Conservation (phyloP, 2,797 vertebrate species). For the Fistularia tabacaria region DNA sequence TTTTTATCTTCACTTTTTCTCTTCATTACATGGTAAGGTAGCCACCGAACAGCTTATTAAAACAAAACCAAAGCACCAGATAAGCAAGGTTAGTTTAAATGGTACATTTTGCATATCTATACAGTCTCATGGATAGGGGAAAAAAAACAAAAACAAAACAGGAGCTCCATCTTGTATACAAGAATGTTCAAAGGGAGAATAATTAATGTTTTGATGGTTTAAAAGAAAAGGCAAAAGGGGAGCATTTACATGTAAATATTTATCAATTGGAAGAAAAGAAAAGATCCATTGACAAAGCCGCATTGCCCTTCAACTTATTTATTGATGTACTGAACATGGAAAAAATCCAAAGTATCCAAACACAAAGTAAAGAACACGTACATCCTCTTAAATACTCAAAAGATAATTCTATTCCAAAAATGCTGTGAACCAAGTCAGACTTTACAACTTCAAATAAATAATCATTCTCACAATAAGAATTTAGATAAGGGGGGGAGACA, state of each 20-base stretch:
- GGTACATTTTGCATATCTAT: too few relatives aligned
- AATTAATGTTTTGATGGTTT: neutral
- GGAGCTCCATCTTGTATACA: too few relatives aligned
- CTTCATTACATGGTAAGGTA: too few relatives aligned
- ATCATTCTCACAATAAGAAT: conserved; percentile 71
- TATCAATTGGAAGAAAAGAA: neutral
- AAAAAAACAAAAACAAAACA: too few relatives aligned
- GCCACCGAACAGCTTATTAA: too few relatives aligned
- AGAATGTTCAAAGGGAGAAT: neutral
- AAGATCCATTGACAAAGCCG: conserved; percentile 46
- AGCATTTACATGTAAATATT: conserved; percentile 37
- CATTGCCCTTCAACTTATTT: conserved; percentile 98
- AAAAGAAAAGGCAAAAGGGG: conserved; percentile 12
- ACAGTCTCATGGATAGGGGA: too few relatives aligned
- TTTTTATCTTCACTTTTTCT: too few relatives aligned
- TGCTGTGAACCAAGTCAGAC: conserved; percentile 73
- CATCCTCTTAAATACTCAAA: conserved; percentile 80
- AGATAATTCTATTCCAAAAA: conserved; percentile 73
- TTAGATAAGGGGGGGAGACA: conserved; percentile 56
- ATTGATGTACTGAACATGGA: conserved; percentile 99
- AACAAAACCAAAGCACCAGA: too few relatives aligned
- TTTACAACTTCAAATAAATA: conserved; percentile 80
- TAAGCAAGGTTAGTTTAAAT: too few relatives aligned
- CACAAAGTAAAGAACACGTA: conserved; percentile 96
- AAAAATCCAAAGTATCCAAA: conserved; percentile 98